Conservation (phyloP, 2,888 invertebrate species). For the Acrobasis consociella region DNA sequence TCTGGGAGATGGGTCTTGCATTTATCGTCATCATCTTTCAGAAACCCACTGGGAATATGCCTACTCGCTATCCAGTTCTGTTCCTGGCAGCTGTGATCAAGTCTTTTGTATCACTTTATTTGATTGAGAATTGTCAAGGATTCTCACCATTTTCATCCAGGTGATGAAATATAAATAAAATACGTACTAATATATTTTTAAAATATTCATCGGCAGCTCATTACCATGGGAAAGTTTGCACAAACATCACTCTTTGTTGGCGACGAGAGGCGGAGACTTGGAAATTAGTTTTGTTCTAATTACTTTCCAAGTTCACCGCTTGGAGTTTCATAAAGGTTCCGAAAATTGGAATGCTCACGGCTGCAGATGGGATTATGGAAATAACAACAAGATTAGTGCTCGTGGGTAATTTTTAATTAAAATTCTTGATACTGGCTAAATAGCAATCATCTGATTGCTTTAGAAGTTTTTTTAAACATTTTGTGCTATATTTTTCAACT, state of each 20-base stretch:
- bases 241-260: constrained; percentile 56
- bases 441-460: background rate
- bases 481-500: no score
- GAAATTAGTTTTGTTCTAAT: constrained; percentile 66
- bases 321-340: constrained; percentile 46
- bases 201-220: constrained; percentile 28
- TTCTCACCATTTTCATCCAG: no score
- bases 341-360: constrained; percentile 30
- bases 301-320: constrained; percentile 60
- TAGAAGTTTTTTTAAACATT: no score
- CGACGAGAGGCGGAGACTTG: constrained; percentile 53
- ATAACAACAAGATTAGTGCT: constrained; percentile 3
- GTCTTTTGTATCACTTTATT: no score
- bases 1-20: no score
- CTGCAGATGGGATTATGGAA: constrained; percentile 21
- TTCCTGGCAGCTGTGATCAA: no score
- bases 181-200: background rate
- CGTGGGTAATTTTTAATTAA: background rate
- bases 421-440: background rate
- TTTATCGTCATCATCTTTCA: no score
- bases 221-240: constrained; percentile 43
- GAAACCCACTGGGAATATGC: no score
- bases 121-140: no score
- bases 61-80: no score
- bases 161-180: no score